Base-by-base conservation (phyloP, 1,140 invertebrate genomes). In the Polypedilum vanderplanki region DNA sequence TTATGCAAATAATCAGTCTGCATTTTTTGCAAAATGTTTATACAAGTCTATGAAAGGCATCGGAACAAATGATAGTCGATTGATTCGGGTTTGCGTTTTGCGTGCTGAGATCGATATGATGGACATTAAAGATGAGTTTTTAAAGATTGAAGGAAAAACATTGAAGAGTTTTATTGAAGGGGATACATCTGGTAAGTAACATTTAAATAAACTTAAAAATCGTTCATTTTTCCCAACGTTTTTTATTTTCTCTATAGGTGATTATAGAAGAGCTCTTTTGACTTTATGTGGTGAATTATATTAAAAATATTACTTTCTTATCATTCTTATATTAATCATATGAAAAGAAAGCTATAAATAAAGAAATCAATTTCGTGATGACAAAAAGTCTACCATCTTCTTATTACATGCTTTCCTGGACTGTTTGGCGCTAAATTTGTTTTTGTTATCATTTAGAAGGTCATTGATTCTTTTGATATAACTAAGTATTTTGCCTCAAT, bases 61-160 rank as follows among this genome's bases (percentile, higher is more conserved):
- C 20, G 90, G 91, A 57, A 93, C 91, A 10, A 86, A 91, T 80
- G 91, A 93, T 79, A 81, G 83, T 15, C 88, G 88, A 1, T 84
- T 93, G 74, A 90, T 93, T 74, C 83, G 92, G n/a, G 87, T 93
- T 76, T 82, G 93, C 75, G 89, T 92, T 1, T 87, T 87, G 77
- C 86, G 91, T 75, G 87, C 87, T 57, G 91, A 93, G 84, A 85
- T 90, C 73, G 91, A 93, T 84, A 84, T 93, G 77, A 87, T 82
- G 17, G 85, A 86, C 77, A 90, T 93, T 77, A 91, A 91, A 81
- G 80, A 84, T 57, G 88, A 90, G 77, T 91, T 89, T 81, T 86
- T 90, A 79, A 83, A 86, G 1, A 83, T 88, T 57, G 91, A 91
- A 80, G 87, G 89, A 78, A 91, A 90, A 78, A 89, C 89, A 0